Percentiles rank a stretch among this genome's conserved stretches.
Conservation (phyloP, 2,888 invertebrate genomes). For the Tiphia femorata region DNA sequence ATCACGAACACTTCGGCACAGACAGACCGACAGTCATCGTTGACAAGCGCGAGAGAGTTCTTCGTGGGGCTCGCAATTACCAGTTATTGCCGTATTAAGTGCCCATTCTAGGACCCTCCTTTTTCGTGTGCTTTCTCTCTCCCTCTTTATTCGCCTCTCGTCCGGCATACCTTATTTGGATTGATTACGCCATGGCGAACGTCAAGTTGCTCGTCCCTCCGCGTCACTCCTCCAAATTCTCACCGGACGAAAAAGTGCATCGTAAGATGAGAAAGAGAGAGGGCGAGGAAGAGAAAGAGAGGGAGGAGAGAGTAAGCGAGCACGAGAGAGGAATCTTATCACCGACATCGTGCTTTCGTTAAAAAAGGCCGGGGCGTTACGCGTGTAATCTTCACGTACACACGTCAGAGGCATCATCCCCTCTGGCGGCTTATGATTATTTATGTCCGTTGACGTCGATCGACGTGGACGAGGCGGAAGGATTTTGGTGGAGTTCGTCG, state of each 20-base stretch:
- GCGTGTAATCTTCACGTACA: too few species aligned
- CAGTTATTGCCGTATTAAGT: constrained; percentile 48
- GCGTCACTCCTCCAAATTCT: constrained; percentile 31
- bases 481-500: too few species aligned
- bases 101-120: constrained; percentile 37
- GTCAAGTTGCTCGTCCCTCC: constrained; percentile 26
- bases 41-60: too few species aligned
- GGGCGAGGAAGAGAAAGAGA: not conserved
- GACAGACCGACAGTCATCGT: constrained; percentile 36
- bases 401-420: too few species aligned
- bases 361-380: not conserved
- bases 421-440: too few species aligned
- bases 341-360: not conserved
- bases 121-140: not conserved
- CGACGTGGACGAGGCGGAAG: too few species aligned
- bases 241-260: constrained; percentile 30
- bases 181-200: constrained; percentile 43
- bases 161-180: constrained; percentile 41
- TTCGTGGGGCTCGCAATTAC: constrained; percentile 32
- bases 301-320: not conserved
- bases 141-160: constrained; percentile 4
- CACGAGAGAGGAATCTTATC: not conserved
- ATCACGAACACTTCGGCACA: not conserved
- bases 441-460: too few species aligned
- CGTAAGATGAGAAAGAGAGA: constrained; percentile 14